Base-by-base conservation (phyloP, 2,797 vertebrate species). In the Halcyon chelicuti region DNA sequence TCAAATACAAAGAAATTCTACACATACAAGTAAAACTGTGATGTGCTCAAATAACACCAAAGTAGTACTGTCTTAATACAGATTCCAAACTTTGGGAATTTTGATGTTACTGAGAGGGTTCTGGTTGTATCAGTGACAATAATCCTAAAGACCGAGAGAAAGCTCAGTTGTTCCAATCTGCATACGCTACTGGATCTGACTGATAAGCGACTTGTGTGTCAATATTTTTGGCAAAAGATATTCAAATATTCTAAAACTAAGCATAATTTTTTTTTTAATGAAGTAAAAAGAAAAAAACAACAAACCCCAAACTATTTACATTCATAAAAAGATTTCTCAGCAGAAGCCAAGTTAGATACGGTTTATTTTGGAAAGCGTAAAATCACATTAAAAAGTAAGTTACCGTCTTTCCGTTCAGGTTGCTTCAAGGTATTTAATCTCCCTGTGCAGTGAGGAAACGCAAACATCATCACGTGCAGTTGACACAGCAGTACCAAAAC, bases 401-500 rank as follows among this genome's bases (percentile, higher is more conserved):
- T 97, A 98, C 98, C 98, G 7, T 96, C 92, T 84, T 96, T 73
- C 86, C 66, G 4, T 3, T 78, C 91, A 37, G 51, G 81, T 66
- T 62, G 76, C 54, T 94, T 75, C 25, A 93, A 39, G 60, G 72
- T 85, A 37, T 62, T 82, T 3, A 58, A 70, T 49, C 61, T 85
- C 81, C 76, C 95, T 5, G 62, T 2, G 82, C 92, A 96, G 55
- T 42, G 95, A 65, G 98, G 98, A 88, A 98, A 92, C 0, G 96
- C 97, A 17, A 94, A 33, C 15, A 22, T 14, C 44, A 33, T 55
- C 47, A 5, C 16, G 1, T 75, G 82, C 20, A 98, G 94, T 5
- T 97, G 98, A 80, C 94, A 96, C 90, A 98, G 91, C 33, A 98
- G n/a, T 8, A 97, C 23, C 90, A 97, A 51, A 40, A 95, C 0